These are phyloP conservation scores for Microtus oregoni DNA, from an alignment of 2,113 vertebrate species.

Conservation along the genomic window DNA sequence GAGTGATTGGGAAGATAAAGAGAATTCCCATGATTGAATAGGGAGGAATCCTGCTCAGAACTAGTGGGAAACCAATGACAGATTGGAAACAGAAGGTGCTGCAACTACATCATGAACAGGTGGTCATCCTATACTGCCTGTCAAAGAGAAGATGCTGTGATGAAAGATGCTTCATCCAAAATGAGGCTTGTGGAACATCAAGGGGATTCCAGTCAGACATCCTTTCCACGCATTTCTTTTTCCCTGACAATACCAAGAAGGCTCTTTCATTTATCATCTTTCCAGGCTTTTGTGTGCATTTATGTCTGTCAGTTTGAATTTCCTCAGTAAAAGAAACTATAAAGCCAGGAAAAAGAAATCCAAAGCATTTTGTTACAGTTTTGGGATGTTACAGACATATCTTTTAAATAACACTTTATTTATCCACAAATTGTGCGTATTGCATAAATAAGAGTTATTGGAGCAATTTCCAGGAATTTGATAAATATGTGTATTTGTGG, in stretches of 20 bases:
- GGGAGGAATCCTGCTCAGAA: background rate
- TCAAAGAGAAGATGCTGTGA: constrained; percentile 7
- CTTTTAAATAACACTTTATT: constrained; percentile 16
- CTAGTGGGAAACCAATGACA: background rate
- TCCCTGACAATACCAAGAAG: background rate
- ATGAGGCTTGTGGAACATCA: background rate
- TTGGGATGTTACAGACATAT: background rate
- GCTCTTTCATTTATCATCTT: background rate
- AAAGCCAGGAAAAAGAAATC: constrained; percentile 45
- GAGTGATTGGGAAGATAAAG: constrained; percentile 61
- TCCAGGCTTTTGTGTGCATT: background rate
- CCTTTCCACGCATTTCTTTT: background rate
- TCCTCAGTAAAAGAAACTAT: constrained; percentile 37
- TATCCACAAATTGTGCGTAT: background rate
- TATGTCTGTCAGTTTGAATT: background rate
- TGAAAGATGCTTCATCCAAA: background rate
- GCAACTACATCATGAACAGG: background rate
- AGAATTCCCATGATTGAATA: constrained; percentile 38
- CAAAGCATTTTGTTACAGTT: constrained; percentile 11
- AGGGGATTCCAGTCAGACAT: constrained; percentile 5
- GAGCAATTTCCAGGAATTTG: constrained; percentile 7
- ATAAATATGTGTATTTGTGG: background rate
- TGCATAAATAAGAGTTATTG: background rate
- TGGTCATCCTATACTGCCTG: background rate
- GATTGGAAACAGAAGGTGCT: constrained; percentile 50